Conservation (phyloP, 2,888 invertebrate genomes). For the Eurytoma adleriae region DNA sequence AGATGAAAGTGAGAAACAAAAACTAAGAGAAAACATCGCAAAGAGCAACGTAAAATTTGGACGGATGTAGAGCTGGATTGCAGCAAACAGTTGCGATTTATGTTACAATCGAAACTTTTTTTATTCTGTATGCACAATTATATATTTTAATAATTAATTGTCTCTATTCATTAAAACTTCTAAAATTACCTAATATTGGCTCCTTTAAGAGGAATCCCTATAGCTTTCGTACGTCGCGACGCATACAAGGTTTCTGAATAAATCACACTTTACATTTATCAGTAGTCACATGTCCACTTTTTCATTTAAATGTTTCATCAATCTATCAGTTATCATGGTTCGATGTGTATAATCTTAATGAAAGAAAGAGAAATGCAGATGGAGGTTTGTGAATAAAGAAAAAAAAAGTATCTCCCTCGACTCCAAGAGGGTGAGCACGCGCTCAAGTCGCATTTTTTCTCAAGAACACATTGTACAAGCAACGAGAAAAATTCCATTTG, state of each 20-base stretch:
- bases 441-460: conserved; percentile 34
- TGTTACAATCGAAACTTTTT: conserved; percentile 51
- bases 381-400: conserved; percentile 30
- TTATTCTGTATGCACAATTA: conserved; percentile 42
- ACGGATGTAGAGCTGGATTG: conserved; percentile 54
- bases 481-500: conserved; percentile 21
- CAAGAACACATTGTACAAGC: conserved; percentile 45
- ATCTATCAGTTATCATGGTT: conserved; percentile 31
- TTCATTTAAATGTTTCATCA: conserved; percentile 27
- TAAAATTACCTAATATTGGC: conserved; percentile 47
- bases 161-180: conserved; percentile 49
- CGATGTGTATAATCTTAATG: conserved; percentile 45
- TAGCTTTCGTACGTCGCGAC: conserved; percentile 43
- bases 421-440: conserved; percentile 41
- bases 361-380: conserved; percentile 33
- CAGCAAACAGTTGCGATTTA: conserved; percentile 54
- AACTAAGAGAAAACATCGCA: no score
- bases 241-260: conserved; percentile 48
- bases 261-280: conserved; percentile 47
- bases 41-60: conserved; percentile 49
- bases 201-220: conserved; percentile 50
- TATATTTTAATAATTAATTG: conserved; percentile 48
- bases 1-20: no score
- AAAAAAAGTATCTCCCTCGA: conserved; percentile 10
- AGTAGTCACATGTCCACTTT: conserved; percentile 34